phyloP scores from a whole-genome alignment of 1,140 invertebrate species.

The Drosophila truncata region DNA sequence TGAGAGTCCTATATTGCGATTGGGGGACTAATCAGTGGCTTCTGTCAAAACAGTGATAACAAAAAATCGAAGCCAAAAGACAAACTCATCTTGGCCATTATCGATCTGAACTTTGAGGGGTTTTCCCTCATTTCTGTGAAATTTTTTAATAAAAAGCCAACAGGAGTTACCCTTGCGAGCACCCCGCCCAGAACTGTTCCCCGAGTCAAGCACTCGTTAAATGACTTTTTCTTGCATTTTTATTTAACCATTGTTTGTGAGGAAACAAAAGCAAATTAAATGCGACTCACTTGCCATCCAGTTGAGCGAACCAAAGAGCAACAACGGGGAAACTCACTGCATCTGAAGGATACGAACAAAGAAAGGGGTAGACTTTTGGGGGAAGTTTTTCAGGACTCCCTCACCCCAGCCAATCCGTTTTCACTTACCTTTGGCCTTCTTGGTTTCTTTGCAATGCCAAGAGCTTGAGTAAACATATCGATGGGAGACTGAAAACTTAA shows the following conservation, averaged over 20 bases:
- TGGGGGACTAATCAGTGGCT: slow-evolving; percentile 62
- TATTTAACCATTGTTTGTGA: slow-evolving; percentile 64
- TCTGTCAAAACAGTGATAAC: slow-evolving; percentile 77
- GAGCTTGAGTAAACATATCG: slow-evolving; percentile 53
- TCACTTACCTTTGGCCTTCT: slow-evolving; percentile 22
- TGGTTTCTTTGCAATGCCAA: slow-evolving; percentile 12
- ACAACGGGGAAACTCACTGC: slow-evolving; percentile 47
- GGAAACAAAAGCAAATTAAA: slow-evolving; percentile 81
- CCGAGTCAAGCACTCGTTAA: slow-evolving; percentile 64
- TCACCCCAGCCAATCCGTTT: background rate
- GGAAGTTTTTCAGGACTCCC: slow-evolving; percentile 15
- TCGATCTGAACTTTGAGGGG: slow-evolving; percentile 46
- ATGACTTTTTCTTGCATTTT: slow-evolving; percentile 74
- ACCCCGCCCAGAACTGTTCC: slow-evolving; percentile 12
- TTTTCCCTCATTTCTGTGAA: slow-evolving; percentile 41
- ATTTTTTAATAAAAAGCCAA: slow-evolving; percentile 53
- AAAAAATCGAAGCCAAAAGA: slow-evolving; percentile 45
- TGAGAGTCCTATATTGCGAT: slow-evolving; percentile 44
- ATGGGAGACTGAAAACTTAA: slow-evolving; percentile 56
- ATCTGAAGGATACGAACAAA: slow-evolving; percentile 34
- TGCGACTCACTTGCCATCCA: slow-evolving; percentile 81
- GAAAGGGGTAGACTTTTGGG: slow-evolving; percentile 23
- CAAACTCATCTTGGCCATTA: slow-evolving; percentile 32
- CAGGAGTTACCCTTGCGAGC: slow-evolving; percentile 8
- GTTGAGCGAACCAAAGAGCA: slow-evolving; percentile 70